A percentile compares a stretch with the other conserved stretches of the same genome.
phyloP scores from a whole-genome alignment of 2,113 vertebrate genomes.

The Colaptes auratus region DNA sequence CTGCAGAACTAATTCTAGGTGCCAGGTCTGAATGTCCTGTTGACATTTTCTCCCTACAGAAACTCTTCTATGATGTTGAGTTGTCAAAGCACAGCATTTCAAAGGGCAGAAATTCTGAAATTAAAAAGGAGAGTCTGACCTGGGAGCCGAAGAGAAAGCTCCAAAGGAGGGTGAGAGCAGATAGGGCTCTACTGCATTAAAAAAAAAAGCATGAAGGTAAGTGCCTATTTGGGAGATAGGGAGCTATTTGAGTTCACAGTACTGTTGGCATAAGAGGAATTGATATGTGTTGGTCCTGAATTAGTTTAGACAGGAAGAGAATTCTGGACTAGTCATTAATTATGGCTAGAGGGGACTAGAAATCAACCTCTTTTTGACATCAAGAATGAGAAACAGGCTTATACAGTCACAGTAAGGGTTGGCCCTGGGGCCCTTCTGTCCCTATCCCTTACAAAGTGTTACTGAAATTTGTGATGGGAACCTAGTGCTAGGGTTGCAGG shows the following conservation, averaged over 20 bases:
- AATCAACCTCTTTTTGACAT: background rate
- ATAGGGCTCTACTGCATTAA: background rate
- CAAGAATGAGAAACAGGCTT: background rate
- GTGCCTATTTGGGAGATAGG: background rate
- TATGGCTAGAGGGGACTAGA: background rate
- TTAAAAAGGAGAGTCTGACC: background rate
- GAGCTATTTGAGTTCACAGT: background rate
- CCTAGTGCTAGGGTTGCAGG: background rate
- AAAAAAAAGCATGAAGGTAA: background rate
- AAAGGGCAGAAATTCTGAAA: slow-evolving; percentile 4
- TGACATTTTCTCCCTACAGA: background rate
- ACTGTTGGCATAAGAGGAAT: background rate
- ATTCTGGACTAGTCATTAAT: background rate
- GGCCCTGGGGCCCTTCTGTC: background rate
- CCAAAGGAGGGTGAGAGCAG: background rate
- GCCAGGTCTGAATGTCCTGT: background rate
- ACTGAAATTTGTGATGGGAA: background rate
- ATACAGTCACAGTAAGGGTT: background rate
- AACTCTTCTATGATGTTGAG: background rate
- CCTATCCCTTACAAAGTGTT: background rate
- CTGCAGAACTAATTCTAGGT: background rate
- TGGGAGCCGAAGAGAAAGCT: background rate
- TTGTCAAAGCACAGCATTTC: background rate
- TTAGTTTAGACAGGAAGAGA: background rate
- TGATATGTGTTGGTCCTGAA: background rate